Evolutionary conservation across 2,797 vertebrate species (phyloP), one percentile per base, ranked within the genome.

Genomic region (Liasis olivaceus): DNA sequence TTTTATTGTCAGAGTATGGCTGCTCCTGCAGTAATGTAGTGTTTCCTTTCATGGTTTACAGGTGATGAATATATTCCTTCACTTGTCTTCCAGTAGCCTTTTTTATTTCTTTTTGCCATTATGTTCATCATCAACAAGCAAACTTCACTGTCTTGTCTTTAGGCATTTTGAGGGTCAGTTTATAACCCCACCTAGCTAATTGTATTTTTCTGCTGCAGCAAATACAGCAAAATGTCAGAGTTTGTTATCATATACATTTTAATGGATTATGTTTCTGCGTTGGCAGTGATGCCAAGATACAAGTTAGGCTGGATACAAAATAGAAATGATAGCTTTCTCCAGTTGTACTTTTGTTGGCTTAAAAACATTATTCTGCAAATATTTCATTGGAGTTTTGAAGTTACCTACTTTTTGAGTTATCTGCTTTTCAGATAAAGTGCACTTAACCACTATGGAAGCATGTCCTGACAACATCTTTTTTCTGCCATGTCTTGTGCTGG

Each of bases 1-100:
- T 93, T 94, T 92, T 86, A 60, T 88, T 20, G 47, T 91, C 28
- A 24, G 86, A 94, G 87, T 62, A 0, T 89, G 69, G 51, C 90
- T 95, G 85, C 77, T 92, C 54, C 87, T 91, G 28, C 7, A 77
- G 9, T 87, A 54, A 63, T 72, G 8, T 81, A 51, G 85, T 64
- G 91, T 62, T 90, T 94, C 24, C 88, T n/a, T 87, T 91, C 84
- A 86, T 20, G 42, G 5, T 87, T 2, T 14, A n/a, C 3, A 42
- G 88, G 69, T 54, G 60, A 88, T 89, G 59, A 92, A 28, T 89
- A 26, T 92, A 81, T 92, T 63, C 0, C 47, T 93, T 87, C 9
- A 8, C 28, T 92, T 77, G 90, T 64, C 91, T 9, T 17, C 36
- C 66, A 28, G 54, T 59, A 31, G 77, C 42, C 20, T 90, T 92